Conservation (phyloP, 2,797 vertebrate genomes). For the Pagetopsis macropterus region DNA sequence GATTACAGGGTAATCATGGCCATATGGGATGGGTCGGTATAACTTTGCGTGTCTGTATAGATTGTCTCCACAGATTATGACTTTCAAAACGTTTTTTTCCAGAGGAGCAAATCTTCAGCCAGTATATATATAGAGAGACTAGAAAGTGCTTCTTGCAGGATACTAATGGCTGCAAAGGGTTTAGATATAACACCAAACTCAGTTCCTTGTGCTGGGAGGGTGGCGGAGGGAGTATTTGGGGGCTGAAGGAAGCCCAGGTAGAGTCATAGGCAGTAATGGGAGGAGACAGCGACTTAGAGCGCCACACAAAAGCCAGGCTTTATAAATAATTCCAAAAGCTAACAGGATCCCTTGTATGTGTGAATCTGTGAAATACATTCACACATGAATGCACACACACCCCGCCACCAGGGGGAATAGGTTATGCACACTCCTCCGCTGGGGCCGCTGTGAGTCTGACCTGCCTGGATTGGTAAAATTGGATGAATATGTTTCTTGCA, state of each 20-base stretch:
- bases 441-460: conserved; percentile 67
- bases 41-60: conserved; percentile 51
- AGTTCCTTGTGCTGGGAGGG: conserved; percentile 51
- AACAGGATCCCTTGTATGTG: conserved; percentile 83
- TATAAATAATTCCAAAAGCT: conserved; percentile 91
- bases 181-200: conserved; percentile 53
- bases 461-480: conserved; percentile 63
- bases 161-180: conserved; percentile 46
- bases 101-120: conserved; percentile 11
- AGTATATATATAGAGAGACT: conserved; percentile 5
- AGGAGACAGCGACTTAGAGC: conserved; percentile 87
- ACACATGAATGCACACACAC: conserved; percentile 63
- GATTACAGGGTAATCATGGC: conserved; percentile 68
- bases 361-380: conserved; percentile 77
- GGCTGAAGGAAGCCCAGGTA: conserved; percentile 76
- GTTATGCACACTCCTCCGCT: conserved; percentile 67
- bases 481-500: conserved; percentile 61
- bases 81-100: conserved; percentile 26
- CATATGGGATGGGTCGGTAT: conserved; percentile 67
- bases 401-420: conserved; percentile 67
- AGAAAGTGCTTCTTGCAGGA: conserved; percentile 32
- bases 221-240: conserved; percentile 55
- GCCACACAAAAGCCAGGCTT: conserved; percentile 86
- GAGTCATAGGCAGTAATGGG: conserved; percentile 85
- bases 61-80: conserved; percentile 43